phyloP scores from a whole-genome alignment of 2,888 invertebrate species.

The Aricia artaxerxes region DNA sequence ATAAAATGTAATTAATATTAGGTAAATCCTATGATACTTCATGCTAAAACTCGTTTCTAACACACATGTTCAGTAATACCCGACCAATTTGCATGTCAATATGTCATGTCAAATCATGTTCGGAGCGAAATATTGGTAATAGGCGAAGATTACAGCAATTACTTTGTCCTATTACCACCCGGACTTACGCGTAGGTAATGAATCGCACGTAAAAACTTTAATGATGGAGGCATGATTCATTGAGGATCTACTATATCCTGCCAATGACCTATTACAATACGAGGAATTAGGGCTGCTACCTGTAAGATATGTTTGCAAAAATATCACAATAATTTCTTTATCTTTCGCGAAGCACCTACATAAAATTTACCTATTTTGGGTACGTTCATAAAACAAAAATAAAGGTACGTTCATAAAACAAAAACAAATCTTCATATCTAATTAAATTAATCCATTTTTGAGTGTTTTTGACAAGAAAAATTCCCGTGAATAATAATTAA shows the following conservation, averaged over 20 bases:
- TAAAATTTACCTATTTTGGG: neutral
- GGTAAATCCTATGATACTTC: neutral
- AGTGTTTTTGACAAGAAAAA: too few species aligned
- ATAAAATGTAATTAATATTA: neutral
- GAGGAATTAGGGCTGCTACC: slow-evolving; percentile 46
- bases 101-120: slow-evolving; percentile 34
- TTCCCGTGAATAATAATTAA: too few species aligned
- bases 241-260: slow-evolving; percentile 60
- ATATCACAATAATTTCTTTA: neutral
- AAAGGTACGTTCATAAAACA: too few species aligned
- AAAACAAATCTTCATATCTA: too few species aligned
- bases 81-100: slow-evolving; percentile 37
- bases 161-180: slow-evolving; percentile 20
- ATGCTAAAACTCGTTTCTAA: slow-evolving; percentile 6
- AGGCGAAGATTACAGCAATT: slow-evolving; percentile 17
- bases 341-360: neutral
- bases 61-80: slow-evolving; percentile 24
- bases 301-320: neutral
- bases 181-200: slow-evolving; percentile 14
- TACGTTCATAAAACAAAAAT: too few species aligned
- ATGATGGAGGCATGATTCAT: slow-evolving; percentile 48
- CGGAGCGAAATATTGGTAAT: slow-evolving; percentile 17
- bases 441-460: too few species aligned
- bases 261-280: slow-evolving; percentile 71
- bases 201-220: slow-evolving; percentile 32